A percentile compares a stretch with the other conserved stretches of the same genome.
phyloP scores from a whole-genome alignment of 1,140 invertebrate genomes.

The Dolichoris vasculosae region DNA sequence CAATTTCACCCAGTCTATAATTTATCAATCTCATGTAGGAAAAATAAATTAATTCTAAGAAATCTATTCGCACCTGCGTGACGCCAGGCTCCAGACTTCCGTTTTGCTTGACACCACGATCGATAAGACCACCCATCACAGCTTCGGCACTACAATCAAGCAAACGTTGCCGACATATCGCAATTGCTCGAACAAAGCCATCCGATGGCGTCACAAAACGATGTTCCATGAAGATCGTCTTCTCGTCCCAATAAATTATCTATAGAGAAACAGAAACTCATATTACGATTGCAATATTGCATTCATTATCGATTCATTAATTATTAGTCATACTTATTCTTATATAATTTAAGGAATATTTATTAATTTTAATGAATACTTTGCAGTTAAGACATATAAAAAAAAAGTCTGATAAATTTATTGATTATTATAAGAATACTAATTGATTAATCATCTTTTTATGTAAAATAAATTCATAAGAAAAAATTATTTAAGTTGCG shows the following conservation, averaged over 20 bases:
- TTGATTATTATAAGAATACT: too few relatives aligned
- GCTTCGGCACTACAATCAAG: slow-evolving; percentile 81
- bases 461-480: too few relatives aligned
- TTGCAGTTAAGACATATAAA: too few relatives aligned
- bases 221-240: slow-evolving; percentile 90
- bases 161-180: slow-evolving; percentile 83
- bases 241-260: slow-evolving; percentile 90
- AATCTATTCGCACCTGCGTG: slow-evolving; percentile 62
- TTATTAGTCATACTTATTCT: background rate
- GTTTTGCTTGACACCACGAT: slow-evolving; percentile 68
- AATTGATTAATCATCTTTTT: too few relatives aligned
- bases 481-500: too few relatives aligned
- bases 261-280: slow-evolving; percentile 52
- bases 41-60: background rate
- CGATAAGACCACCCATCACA: slow-evolving; percentile 71
- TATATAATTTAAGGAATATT: background rate
- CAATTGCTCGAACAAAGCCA: slow-evolving; percentile 87
- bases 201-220: slow-evolving; percentile 85
- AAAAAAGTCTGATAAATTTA: too few relatives aligned
- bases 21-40: background rate
- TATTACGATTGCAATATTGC: background rate
- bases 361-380: background rate
- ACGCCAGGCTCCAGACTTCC: slow-evolving; percentile 65
- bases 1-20: too few relatives aligned
- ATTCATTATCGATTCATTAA: background rate